Percentiles rank a stretch among this genome's conserved stretches.
Conservation (phyloP, 2,113 vertebrate genomes). For the Oryctolagus cuniculus region DNA sequence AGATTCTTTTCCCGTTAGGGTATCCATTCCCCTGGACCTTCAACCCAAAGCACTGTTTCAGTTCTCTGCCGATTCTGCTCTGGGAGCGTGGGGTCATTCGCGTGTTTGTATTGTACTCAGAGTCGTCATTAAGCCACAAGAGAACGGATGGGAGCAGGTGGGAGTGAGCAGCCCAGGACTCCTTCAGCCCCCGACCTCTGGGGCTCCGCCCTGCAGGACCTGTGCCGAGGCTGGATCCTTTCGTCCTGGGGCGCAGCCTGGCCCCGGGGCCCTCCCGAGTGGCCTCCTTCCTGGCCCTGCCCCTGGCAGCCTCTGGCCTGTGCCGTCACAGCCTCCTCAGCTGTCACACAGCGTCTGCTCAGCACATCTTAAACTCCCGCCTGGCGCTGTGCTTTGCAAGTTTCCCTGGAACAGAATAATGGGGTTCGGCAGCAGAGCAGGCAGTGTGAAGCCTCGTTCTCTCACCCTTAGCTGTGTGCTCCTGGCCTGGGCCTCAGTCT, state of each 20-base stretch:
- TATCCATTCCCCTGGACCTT: neutral
- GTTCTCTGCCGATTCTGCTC: neutral
- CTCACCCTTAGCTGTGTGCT: neutral
- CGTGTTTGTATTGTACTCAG: neutral
- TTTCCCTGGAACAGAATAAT: neutral
- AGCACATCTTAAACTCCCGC: neutral
- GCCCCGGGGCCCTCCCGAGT: neutral
- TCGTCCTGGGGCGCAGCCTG: neutral
- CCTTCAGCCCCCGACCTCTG: neutral
- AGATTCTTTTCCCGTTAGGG: neutral
- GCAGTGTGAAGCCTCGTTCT: neutral
- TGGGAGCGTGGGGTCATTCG: neutral
- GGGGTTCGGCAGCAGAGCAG: neutral
- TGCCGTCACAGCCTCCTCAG: neutral
- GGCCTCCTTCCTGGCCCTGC: neutral
- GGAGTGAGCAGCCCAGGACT: too few species aligned
- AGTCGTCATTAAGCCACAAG: neutral
- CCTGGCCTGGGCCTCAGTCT: neutral
- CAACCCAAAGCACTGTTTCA: constrained; percentile 7
- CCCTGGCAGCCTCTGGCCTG: neutral
- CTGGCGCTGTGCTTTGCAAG: neutral
- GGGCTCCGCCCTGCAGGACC: neutral
- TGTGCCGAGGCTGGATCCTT: too few species aligned
- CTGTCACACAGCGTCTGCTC: neutral
- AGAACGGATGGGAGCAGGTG: neutral